These are phyloP conservation scores for Tenthredo amoena DNA, from an alignment of 2,888 invertebrate species.

Conservation along the genomic window DNA sequence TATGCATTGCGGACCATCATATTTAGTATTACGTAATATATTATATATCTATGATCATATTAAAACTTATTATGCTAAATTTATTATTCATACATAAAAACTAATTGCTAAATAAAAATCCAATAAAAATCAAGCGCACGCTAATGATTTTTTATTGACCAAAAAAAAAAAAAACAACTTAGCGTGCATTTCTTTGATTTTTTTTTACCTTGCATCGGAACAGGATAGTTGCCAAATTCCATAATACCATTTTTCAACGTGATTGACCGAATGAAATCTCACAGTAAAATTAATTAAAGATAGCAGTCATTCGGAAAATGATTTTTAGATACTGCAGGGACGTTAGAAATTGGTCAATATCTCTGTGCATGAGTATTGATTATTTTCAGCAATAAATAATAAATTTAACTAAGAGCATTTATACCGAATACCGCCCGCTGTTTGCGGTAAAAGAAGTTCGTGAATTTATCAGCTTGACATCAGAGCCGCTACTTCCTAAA, in stretches of 20 bases:
- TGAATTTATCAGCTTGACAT: too few relatives aligned
- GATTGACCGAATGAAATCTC: neutral
- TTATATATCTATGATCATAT: conserved; percentile 28
- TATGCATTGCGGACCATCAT: conserved; percentile 45
- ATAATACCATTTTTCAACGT: too few relatives aligned
- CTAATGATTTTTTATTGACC: conserved; percentile 33
- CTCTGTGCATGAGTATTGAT: neutral
- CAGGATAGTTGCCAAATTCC: neutral
- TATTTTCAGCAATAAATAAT: neutral
- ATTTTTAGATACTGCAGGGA: neutral
- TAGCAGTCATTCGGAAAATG: neutral
- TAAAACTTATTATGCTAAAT: conserved; percentile 65
- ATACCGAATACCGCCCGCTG: neutral
- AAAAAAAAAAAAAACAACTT: conserved; percentile 16
- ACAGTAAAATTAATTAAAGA: neutral
- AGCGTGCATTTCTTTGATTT: neutral
- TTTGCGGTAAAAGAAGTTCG: neutral
- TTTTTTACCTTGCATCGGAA: neutral
- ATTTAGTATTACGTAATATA: conserved; percentile 47
- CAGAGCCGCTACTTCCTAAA: neutral
- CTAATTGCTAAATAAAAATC: conserved; percentile 72
- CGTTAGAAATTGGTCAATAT: neutral
- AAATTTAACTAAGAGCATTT: neutral
- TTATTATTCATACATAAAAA: conserved; percentile 70
- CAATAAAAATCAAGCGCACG: conserved; percentile 47